phyloP scores from a whole-genome alignment of 2,888 invertebrate species.

The Xanthorhoe spadicearia region DNA sequence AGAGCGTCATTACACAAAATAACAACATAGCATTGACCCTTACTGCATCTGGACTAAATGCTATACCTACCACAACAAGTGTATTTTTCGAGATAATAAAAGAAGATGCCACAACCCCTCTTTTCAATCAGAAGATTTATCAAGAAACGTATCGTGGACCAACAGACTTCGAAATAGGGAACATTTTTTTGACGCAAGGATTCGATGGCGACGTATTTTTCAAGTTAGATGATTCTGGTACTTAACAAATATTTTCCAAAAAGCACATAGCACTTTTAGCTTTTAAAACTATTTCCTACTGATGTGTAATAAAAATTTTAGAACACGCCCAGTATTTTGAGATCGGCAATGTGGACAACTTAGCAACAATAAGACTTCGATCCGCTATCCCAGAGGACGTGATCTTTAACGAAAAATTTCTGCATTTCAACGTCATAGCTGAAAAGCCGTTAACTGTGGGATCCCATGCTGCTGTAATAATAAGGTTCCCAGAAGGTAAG shows the following conservation, averaged over 20 bases:
- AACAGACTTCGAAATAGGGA: slow-evolving; percentile 50
- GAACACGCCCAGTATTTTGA: slow-evolving; percentile 62
- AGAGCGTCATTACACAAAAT: slow-evolving; percentile 58
- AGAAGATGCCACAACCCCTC: slow-evolving; percentile 62
- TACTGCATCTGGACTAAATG: slow-evolving; percentile 60
- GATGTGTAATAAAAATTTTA: slow-evolving; percentile 42
- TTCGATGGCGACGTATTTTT: slow-evolving; percentile 60
- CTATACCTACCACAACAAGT: slow-evolving; percentile 57
- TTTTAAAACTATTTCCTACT: neutral
- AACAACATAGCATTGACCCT: slow-evolving; percentile 62
- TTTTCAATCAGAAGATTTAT: slow-evolving; percentile 64
- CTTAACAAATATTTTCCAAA: neutral
- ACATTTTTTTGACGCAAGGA: slow-evolving; percentile 63
- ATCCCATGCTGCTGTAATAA: slow-evolving; percentile 58
- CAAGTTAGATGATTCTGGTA: slow-evolving; percentile 64
- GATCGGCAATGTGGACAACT: slow-evolving; percentile 46
- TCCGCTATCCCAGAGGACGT: slow-evolving; percentile 62
- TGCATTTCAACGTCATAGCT: slow-evolving; percentile 65
- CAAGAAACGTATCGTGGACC: slow-evolving; percentile 52
- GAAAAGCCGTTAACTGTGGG: slow-evolving; percentile 61
- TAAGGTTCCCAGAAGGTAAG: slow-evolving; percentile 60
- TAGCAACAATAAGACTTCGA: slow-evolving; percentile 48
- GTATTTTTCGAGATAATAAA: slow-evolving; percentile 68
- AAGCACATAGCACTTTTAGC: neutral
- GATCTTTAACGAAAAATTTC: slow-evolving; percentile 63